phyloP scores from a whole-genome alignment of 2,888 invertebrate species.

The Auanema freiburgensis region DNA sequence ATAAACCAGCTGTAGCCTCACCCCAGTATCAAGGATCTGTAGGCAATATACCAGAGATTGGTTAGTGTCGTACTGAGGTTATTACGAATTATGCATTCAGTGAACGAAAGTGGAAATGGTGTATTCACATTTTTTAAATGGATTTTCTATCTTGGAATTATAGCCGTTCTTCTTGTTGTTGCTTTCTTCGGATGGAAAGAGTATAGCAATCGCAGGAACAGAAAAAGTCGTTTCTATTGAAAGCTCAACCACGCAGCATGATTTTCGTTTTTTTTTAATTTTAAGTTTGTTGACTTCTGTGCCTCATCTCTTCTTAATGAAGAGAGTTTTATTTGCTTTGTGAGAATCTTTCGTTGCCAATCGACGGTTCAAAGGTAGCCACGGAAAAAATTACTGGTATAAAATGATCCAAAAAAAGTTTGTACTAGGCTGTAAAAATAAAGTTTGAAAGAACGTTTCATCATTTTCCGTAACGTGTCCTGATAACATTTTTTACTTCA shows the following conservation, averaged over 20 bases:
- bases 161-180: conserved; percentile 1
- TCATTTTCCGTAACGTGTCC: no score
- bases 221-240: conserved; percentile 3
- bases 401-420: no score
- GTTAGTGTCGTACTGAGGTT: not conserved
- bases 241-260: not conserved
- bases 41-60: not conserved
- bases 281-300: not conserved
- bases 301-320: no score
- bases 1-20: no score
- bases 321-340: no score
- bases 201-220: not conserved
- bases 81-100: not conserved
- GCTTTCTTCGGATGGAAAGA: conserved; percentile 1
- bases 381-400: no score
- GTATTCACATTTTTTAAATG: not conserved
- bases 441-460: no score
- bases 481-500: no score
- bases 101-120: not conserved
- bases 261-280: conserved; percentile 3
- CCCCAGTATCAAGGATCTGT: no score
- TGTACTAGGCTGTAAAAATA: no score
- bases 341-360: no score
- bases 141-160: not conserved
- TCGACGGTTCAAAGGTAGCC: no score